Conservation (phyloP, 1,140 invertebrate species). For the Tetramorium alpestre region DNA sequence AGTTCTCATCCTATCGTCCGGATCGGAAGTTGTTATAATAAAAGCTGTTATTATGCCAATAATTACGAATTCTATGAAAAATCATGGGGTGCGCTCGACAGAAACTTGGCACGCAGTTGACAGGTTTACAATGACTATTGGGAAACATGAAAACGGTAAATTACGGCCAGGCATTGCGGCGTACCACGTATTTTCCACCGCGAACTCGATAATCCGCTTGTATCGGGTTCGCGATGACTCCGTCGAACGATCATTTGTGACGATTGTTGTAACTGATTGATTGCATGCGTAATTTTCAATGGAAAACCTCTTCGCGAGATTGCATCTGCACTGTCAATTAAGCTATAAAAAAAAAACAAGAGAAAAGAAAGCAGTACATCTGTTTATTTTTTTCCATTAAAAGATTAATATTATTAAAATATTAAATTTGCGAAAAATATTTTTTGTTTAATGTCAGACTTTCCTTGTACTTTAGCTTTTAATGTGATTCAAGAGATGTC, state of each 20-base stretch:
- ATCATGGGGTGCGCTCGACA: background rate
- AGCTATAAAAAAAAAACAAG: background rate
- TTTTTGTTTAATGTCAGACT: background rate
- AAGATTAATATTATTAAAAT: background rate
- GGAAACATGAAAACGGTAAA: slow-evolving; percentile 55
- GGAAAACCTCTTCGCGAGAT: background rate
- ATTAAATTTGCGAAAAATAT: background rate
- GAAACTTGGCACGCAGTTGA: slow-evolving; percentile 43
- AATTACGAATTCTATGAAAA: slow-evolving; percentile 39
- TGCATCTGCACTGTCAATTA: slow-evolving; percentile 28
- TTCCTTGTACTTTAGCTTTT: background rate
- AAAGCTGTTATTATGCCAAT: slow-evolving; percentile 46
- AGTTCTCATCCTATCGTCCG: background rate
- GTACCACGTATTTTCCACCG: background rate
- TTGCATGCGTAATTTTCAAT: slow-evolving; percentile 37
- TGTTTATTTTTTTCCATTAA: background rate
- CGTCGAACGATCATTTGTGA: slow-evolving; percentile 35
- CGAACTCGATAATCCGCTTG: slow-evolving; percentile 43
- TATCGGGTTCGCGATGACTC: slow-evolving; percentile 17
- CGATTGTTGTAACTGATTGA: slow-evolving; percentile 58
- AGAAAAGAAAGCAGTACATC: background rate
- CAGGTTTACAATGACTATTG: slow-evolving; percentile 56
- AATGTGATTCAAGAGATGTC: background rate
- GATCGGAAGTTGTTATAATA: slow-evolving; percentile 37
- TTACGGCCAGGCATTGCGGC: slow-evolving; percentile 29